Evolutionary conservation across 2,113 vertebrate species (phyloP), one percentile per base, ranked within the genome.

Genomic region (Campylomormyrus tamandua): DNA sequence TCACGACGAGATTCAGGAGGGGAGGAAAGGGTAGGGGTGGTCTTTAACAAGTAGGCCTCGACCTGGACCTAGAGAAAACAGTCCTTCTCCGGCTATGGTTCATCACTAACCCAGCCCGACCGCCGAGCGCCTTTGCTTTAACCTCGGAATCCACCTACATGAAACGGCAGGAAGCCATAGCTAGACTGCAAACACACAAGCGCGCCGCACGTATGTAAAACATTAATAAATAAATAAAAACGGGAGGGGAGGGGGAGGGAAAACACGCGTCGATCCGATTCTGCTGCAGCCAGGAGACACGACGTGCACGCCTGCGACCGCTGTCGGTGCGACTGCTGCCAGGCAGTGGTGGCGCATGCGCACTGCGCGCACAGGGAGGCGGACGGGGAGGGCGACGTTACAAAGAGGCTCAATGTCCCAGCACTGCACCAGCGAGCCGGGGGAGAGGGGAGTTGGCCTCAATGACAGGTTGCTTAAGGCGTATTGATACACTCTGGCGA

Each of bases 11-110:
- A 92, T 93, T 95, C 93, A 87, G 94, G 90, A 89, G 92, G 91
- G 91, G 83, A 90, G 91, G 90, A 83, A 90, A 92, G 91, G 91
- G 93, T 91, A 90, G 87, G 90, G 89, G 89, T 93, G 89, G 90
- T 90, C 89, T 92, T 91, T 93, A 93, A 92, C 90, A 92, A 93
- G 93, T 94, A 93, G 95, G 95, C 96, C 96, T 96, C 95, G 91
- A 94, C 96, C 96, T 95, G 94, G 94, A 95, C 94, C 95, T 95
- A 94, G 93, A 94, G 95, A 96, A 94, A 94, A 93, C 93, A 91
- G 95, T 95, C 94, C 91, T 92, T 92, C 92, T 90, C 94, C 93
- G 58, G 91, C 93, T 91, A 92, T 90, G 94, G 94, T 91, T 92
- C 96, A 96, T 95, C 94, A 94, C 95, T 94, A 92, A 91, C 90